A percentile compares a stretch with the other conserved stretches of the same genome.
Conservation (phyloP, 2,113 vertebrate genomes). For the Ailurus styani region DNA sequence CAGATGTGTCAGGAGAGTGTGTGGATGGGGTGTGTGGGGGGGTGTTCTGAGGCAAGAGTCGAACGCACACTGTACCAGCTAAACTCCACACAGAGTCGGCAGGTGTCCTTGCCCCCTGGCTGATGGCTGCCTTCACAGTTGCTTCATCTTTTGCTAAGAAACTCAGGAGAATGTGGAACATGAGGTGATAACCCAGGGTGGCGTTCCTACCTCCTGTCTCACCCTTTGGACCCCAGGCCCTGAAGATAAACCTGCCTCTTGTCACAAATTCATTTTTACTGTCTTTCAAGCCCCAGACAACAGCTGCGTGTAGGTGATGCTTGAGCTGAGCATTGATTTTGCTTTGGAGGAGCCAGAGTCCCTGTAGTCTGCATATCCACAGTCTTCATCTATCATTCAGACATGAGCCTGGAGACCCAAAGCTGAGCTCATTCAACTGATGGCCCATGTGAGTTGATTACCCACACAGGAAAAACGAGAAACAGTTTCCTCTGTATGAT, state of each 20-base stretch:
- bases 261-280: neutral
- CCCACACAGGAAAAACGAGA: neutral
- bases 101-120: neutral
- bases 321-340: neutral
- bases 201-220: neutral
- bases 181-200: neutral
- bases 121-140: neutral
- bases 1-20: neutral
- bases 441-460: neutral
- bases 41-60: accelerated
- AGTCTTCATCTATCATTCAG: neutral
- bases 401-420: neutral
- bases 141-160: constrained; percentile 21
- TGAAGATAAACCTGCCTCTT: constrained; percentile 36
- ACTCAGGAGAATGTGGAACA: neutral
- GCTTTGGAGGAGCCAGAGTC: neutral
- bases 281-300: neutral
- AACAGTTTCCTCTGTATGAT: neutral
- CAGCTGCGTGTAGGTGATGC: neutral
- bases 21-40: too few relatives aligned
- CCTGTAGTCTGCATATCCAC: neutral
- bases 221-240: neutral
- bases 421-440: accelerated
- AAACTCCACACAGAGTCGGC: neutral
- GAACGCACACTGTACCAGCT: neutral